A percentile compares a stretch with the other conserved stretches of the same genome.
Conservation (phyloP, 1,140 invertebrate genomes). For the Gonioctena quinquepunctata region DNA sequence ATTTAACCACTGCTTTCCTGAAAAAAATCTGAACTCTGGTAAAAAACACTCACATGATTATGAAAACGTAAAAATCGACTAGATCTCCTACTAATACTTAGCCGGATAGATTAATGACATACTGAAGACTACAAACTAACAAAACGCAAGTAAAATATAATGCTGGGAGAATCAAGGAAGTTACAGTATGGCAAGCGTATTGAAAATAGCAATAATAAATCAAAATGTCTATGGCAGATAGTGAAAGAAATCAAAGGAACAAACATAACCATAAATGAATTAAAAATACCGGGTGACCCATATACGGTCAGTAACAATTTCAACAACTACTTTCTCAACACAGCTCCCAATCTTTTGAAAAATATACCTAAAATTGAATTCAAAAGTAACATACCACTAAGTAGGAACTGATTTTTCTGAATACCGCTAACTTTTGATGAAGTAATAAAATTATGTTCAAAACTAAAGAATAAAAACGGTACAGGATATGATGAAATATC, state of each 20-base stretch:
- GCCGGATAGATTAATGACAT: neutral
- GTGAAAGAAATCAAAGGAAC: constrained; percentile 4
- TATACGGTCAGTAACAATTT: constrained; percentile 4
- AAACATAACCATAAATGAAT: neutral
- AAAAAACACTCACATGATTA: too few species aligned
- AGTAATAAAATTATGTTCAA: constrained; percentile 4
- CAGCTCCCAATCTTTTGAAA: neutral
- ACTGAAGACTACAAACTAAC: neutral
- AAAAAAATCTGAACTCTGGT: neutral
- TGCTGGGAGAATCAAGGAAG: neutral
- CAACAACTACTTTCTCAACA: neutral
- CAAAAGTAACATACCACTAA: neutral
- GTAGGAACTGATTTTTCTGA: neutral
- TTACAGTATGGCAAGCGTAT: neutral
- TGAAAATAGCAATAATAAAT: constrained; percentile 3
- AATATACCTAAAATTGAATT: neutral
- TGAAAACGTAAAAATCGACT: too few species aligned
- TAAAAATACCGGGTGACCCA: neutral
- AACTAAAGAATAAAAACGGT: neutral
- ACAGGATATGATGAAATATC: constrained; percentile 17
- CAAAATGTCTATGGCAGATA: constrained; percentile 1
- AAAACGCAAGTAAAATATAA: neutral
- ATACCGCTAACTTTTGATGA: neutral
- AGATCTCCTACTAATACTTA: too few species aligned
- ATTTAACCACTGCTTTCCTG: neutral